Base-by-base conservation (phyloP, 2,888 invertebrate genomes). In the Phania funesta region DNA sequence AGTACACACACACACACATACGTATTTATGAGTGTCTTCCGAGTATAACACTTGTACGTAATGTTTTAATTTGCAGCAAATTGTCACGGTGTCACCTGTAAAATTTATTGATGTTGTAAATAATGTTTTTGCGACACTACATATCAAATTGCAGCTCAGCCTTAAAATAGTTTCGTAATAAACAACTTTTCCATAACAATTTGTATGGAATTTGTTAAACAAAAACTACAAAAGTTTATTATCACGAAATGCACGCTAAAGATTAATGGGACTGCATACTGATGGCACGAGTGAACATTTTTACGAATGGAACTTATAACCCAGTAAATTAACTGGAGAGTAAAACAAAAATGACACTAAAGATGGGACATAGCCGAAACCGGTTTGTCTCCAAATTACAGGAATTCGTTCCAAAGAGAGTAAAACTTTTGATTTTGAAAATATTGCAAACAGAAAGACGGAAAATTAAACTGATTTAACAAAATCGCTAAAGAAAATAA, bases 201-300 rank as follows among this genome's bases (percentile, higher is more conserved):
- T 78, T 78, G 77, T 64, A 48, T 32, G 24, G 20, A 78, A 50
- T 64, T 78, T 71, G 56, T 58, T 44, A 52, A 26, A 11, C 20
- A 38, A 38, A 38, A 48, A 50, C 38, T 46, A 7, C 7, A 29
- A 29, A 48, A 24, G 9, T 35, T n/a, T 46, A 32, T 13, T 22
- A 35, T 0, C 18, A n/a, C 18, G 38, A 9, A 41, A n/a, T n/a
- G n/a, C 13, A 54, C 0, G 22, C 46, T 38, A 46, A 52, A 44
- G 22, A 44, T 32, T 44, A 22, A 54, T 64, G 32, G 13, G 18
- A 64, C 44, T 52, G 73, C 44, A 64, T 32, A 29, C 9, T 26
- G 18, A n/a, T 16, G 8, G 5, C 24, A 38, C 3, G 38, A 38
- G n/a, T n/a, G n/a, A n/a, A 38, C 9, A 46, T 24, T 44, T 26